Conservation (phyloP, 92 coral and sea anemone species). For the Porites divaricata region DNA sequence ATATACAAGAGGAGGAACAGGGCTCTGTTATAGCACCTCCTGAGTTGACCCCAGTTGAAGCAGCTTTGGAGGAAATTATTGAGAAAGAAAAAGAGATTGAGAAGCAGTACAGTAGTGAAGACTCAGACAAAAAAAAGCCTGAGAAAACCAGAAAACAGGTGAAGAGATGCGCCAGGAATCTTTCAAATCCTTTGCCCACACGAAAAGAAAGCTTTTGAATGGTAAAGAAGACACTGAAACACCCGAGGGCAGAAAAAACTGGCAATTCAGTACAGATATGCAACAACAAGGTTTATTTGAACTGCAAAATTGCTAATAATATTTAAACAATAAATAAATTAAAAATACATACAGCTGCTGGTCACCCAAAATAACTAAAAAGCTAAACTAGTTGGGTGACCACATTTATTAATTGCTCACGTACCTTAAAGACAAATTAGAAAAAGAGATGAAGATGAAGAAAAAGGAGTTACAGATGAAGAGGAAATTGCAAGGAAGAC, state of each 20-base stretch:
- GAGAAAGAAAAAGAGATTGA: slow-evolving; percentile 16
- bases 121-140: slow-evolving; percentile 16
- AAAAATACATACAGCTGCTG: no score
- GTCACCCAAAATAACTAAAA: no score
- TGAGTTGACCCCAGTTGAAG: slow-evolving; percentile 17
- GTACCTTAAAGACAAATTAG: slow-evolving; percentile 22
- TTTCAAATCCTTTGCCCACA: slow-evolving; percentile 25
- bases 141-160: slow-evolving; percentile 13
- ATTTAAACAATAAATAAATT: no score
- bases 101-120: slow-evolving; percentile 21
- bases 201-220: slow-evolving; percentile 17
- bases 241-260: not conserved
- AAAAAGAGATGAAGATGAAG: slow-evolving; percentile 9
- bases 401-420: no score
- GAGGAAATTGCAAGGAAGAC: slow-evolving; percentile 17
- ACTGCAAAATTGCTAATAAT: no score
- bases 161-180: slow-evolving; percentile 25
- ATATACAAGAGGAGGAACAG: slow-evolving; percentile 23
- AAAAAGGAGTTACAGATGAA: slow-evolving; percentile 28
- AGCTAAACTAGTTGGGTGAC: no score
- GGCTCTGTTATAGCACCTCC: slow-evolving; percentile 20
- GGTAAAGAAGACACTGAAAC: not conserved
- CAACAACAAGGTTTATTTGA: no score
- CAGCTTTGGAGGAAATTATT: slow-evolving; percentile 2
- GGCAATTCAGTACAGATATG: slow-evolving; percentile 17